Evolutionary conservation across 2,888 invertebrate species (phyloP).

Genomic region (Hylaea fasciaria): DNA sequence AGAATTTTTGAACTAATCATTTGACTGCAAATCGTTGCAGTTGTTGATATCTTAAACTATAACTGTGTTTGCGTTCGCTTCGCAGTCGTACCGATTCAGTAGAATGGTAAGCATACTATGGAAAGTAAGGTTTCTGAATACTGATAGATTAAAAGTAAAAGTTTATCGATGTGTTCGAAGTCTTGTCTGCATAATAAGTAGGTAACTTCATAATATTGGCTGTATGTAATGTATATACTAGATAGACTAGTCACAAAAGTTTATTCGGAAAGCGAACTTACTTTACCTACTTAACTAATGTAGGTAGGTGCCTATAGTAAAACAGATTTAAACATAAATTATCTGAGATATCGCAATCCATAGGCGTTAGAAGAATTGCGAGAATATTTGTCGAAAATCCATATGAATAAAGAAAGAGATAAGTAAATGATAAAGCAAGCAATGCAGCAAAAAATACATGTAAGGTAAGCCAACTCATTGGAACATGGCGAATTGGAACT

Average conservation of each 20-base stretch:
- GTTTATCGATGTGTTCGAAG: neutral
- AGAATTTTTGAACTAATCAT: neutral
- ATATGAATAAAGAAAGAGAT: too few relatives aligned
- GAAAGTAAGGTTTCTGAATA: slow-evolving; percentile 39
- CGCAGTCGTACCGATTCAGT: neutral
- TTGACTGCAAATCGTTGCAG: neutral
- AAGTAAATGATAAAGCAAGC: too few relatives aligned
- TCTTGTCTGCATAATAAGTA: neutral
- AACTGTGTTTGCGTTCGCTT: neutral
- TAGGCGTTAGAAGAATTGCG: too few relatives aligned
- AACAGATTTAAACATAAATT: too few relatives aligned
- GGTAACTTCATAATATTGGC: too few relatives aligned
- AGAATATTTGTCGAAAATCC: too few relatives aligned
- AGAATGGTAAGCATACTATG: neutral
- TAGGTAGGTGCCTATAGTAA: too few relatives aligned
- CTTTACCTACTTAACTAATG: too few relatives aligned
- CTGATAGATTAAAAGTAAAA: slow-evolving; percentile 76
- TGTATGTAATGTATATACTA: too few relatives aligned
- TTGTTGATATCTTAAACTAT: neutral
- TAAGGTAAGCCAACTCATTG: neutral
- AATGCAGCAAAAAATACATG: neutral
- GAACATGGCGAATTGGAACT: neutral
- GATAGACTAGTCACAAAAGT: too few relatives aligned
- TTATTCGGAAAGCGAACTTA: too few relatives aligned
- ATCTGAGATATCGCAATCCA: too few relatives aligned